Evolutionary conservation across 2,113 vertebrate species (phyloP), one percentile per base, ranked within the genome.

Genomic region (Saccopteryx leptura): DNA sequence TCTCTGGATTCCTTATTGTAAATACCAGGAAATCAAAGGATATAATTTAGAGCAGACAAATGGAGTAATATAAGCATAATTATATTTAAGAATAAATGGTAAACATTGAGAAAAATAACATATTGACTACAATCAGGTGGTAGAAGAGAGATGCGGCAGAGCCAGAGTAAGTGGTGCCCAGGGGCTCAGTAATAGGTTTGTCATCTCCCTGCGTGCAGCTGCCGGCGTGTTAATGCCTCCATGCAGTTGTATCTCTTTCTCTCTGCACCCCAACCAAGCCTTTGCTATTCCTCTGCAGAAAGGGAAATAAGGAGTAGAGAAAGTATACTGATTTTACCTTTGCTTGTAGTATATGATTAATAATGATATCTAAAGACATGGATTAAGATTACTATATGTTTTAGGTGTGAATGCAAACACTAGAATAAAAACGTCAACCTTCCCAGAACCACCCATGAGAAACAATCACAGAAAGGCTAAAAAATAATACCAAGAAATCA

Each of bases 401-500:
- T 7, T 66, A 76, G 58, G 75, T 96, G 61, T 61, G 28, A 88
- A 71, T 91, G 48, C 54, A 91, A n/a, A 21, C 21, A 74, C 79
- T 69, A 23, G 74, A 82, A 92, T 80, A 74, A 82, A 95, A 85
- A 19, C 74, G 56, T 13, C 76, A 75, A n/a, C 69, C 9, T 94
- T 82, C 39, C 56, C 54, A 89, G 93, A 93, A 65, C 63, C 69
- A 86, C 50, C 48, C 50, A 86, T 75, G 65, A 90, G 83, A 84
- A 94, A 80, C 39, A 83, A 80, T 95, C 60, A 90, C 26, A 87
- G 66, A 76, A 94, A 96, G 88, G 86, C 3, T 23, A 87, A 89
- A 89, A 85, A 96, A 81, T 81, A 91, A 95, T 93, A 48, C 24
- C 65, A 39, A 91, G 61, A 54, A 72, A 54, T 63, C 69, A n/a